Conservation (phyloP, 1,140 invertebrate species). For the Micrasema longulum region DNA sequence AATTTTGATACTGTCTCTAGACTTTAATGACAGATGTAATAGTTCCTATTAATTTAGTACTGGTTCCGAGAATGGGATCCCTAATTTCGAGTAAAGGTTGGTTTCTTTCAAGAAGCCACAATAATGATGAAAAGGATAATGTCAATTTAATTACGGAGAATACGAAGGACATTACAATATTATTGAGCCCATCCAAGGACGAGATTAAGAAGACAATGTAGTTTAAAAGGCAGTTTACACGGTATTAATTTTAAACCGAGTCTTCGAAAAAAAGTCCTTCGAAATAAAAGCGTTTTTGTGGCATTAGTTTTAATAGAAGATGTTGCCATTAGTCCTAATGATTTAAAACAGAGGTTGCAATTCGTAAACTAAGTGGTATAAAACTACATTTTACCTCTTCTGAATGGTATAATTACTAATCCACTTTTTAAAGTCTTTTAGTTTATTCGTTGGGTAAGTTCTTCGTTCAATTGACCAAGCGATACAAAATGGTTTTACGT, state of each 20-base stretch:
- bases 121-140: conserved; percentile 40
- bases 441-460: too few relatives aligned
- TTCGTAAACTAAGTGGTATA: too few relatives aligned
- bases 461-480: too few relatives aligned
- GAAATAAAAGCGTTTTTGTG: not conserved
- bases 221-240: conserved; percentile 15
- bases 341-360: too few relatives aligned
- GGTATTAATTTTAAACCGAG: too few relatives aligned
- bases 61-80: conserved; percentile 27
- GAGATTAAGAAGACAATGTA: conserved; percentile 8
- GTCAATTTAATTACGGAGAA: conserved; percentile 49
- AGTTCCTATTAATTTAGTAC: conserved; percentile 34
- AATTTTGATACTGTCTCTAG: not conserved
- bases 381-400: too few relatives aligned
- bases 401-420: too few relatives aligned
- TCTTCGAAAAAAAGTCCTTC: too few relatives aligned
- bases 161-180: conserved; percentile 36
- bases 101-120: conserved; percentile 42
- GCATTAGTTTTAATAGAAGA: too few relatives aligned
- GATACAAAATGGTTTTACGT: too few relatives aligned
- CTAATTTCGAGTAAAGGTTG: conserved; percentile 42
- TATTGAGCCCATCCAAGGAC: conserved; percentile 4
- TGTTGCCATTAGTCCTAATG: too few relatives aligned
- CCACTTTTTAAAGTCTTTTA: too few relatives aligned
- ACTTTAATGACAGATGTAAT: conserved; percentile 18